These are phyloP conservation scores for Yponomeuta evonymella DNA, from an alignment of 2,888 invertebrate species.

Conservation along the genomic window DNA sequence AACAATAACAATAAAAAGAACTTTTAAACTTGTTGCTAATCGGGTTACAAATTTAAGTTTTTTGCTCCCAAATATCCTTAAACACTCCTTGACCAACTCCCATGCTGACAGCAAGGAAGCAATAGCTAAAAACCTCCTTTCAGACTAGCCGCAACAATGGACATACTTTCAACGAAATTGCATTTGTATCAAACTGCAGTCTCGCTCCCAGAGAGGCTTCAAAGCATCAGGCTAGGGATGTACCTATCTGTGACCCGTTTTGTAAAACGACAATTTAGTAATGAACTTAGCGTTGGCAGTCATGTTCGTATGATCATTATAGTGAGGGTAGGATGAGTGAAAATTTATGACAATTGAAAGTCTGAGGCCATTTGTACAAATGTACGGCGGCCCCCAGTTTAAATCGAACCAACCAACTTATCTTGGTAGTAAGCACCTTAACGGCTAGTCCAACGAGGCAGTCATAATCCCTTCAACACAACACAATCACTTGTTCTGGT, in stretches of 20 bases:
- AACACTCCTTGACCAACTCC: neutral
- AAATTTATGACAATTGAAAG: too few relatives aligned
- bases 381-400: too few relatives aligned
- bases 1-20: neutral
- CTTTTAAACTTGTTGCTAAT: neutral
- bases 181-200: constrained; percentile 12
- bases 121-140: neutral
- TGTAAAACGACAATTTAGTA: too few relatives aligned
- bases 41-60: neutral
- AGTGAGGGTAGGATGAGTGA: too few relatives aligned
- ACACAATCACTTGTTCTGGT: too few relatives aligned
- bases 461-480: too few relatives aligned
- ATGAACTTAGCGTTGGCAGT: too few relatives aligned
- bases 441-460: too few relatives aligned
- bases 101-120: neutral
- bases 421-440: too few relatives aligned
- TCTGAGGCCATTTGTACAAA: too few relatives aligned
- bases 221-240: neutral
- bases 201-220: neutral
- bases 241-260: neutral
- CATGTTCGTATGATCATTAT: too few relatives aligned
- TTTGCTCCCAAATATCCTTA: neutral
- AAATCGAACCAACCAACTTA: too few relatives aligned
- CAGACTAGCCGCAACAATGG: constrained; percentile 10
- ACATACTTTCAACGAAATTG: constrained; percentile 14